Conservation (phyloP, 2,888 invertebrate species). For the Diloba caeruleocephala region DNA sequence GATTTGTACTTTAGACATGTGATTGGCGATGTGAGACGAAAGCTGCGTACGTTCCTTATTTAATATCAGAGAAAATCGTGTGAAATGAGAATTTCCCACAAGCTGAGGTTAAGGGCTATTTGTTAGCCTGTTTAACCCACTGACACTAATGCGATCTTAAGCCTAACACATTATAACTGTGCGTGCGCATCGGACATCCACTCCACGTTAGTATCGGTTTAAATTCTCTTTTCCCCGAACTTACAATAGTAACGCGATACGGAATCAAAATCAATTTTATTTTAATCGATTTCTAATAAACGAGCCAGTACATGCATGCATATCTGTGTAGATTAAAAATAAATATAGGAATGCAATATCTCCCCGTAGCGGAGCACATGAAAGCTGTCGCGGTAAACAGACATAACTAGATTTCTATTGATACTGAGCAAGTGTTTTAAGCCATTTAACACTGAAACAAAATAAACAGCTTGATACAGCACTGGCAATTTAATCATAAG, state of each 20-base stretch:
- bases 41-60: too few species aligned
- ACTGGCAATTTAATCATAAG: neutral
- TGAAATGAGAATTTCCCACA: slow-evolving; percentile 13
- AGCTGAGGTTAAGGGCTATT: slow-evolving; percentile 21
- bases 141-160: slow-evolving; percentile 35
- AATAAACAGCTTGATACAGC: too few species aligned
- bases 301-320: slow-evolving; percentile 11
- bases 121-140: slow-evolving; percentile 21
- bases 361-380: slow-evolving; percentile 42
- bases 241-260: slow-evolving; percentile 3
- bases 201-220: neutral
- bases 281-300: slow-evolving; percentile 2
- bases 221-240: slow-evolving; percentile 2
- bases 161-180: slow-evolving; percentile 11
- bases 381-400: slow-evolving; percentile 46
- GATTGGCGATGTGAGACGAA: too few species aligned
- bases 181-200: slow-evolving; percentile 1
- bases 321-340: slow-evolving; percentile 21
- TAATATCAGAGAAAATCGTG: neutral
- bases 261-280: slow-evolving; percentile 6
- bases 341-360: slow-evolving; percentile 40
- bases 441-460: slow-evolving; percentile 6
- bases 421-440: slow-evolving; percentile 38
- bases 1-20: too few species aligned
- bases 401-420: slow-evolving; percentile 41